Conservation (phyloP, 1,140 invertebrate genomes). For the Drosophila saltans region DNA sequence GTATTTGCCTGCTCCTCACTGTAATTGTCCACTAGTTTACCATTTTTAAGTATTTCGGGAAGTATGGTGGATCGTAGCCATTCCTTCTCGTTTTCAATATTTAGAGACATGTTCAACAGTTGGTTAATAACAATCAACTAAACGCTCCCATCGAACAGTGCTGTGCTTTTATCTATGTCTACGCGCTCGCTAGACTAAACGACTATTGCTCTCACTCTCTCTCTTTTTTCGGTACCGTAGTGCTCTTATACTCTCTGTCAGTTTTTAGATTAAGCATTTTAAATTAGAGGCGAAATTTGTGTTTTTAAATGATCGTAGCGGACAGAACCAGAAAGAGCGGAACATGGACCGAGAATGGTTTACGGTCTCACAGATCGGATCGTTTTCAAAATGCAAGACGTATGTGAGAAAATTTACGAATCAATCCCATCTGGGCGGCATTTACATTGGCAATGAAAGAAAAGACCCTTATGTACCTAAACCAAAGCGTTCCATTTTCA, state of each 20-base stretch:
- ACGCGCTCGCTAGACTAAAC: neutral
- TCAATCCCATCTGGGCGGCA: neutral
- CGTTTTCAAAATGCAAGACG: neutral
- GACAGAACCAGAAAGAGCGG: no score
- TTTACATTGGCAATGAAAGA: neutral
- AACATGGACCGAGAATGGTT: conserved; percentile 31
- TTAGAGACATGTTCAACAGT: conserved; percentile 40
- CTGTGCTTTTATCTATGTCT: conserved; percentile 1
- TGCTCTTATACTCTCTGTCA: neutral
- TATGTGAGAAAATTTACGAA: conserved; percentile 23
- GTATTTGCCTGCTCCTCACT: conserved; percentile 18
- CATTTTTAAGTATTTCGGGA: conserved; percentile 36
- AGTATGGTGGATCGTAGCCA: conserved; percentile 55
- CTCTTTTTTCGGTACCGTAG: neutral
- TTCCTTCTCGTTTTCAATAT: conserved; percentile 42
- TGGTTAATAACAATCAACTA: conserved; percentile 23
- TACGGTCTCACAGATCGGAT: conserved; percentile 20
- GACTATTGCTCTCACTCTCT: neutral
- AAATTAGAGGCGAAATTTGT: conserved; percentile 19
- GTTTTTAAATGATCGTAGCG: conserved; percentile 11
- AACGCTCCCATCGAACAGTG: neutral
- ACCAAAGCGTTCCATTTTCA: no score
- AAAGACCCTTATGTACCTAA: no score
- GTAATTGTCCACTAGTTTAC: conserved; percentile 53
- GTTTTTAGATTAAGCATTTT: conserved; percentile 2